Conservation (phyloP, 2,797 vertebrate genomes). For the Agapornis canus region DNA sequence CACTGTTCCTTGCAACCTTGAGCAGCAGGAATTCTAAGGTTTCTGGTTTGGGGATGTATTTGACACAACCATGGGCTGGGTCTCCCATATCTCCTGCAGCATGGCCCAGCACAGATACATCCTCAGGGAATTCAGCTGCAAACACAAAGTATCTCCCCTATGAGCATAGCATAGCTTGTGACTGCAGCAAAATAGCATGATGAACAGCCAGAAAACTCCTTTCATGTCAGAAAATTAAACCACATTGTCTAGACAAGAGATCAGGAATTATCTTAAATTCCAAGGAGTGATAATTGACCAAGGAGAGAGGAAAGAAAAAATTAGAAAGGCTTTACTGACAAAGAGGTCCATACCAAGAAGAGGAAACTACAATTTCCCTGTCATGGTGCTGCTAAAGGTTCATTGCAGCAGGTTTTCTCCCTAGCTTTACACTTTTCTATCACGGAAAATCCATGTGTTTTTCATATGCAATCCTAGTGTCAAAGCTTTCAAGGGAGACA, state of each 20-base stretch:
- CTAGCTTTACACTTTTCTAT: not conserved
- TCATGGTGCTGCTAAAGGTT: not conserved
- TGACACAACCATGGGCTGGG: fast-evolving
- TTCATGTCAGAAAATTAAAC: conserved; percentile 6
- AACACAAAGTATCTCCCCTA: not conserved
- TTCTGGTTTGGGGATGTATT: not conserved
- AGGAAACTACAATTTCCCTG: not conserved
- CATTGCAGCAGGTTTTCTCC: not conserved
- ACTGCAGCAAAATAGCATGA: not conserved
- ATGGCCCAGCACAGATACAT: not conserved
- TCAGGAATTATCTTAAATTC: conserved; percentile 21
- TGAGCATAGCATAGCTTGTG: not conserved
- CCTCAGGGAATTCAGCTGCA: not conserved
- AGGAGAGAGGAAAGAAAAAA: not conserved
- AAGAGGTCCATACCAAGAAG: not conserved
- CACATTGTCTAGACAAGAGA: conserved; percentile 33
- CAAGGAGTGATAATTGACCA: not conserved
- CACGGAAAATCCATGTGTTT: not conserved
- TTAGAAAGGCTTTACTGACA: not conserved
- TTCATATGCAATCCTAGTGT: not conserved
- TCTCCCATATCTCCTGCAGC: not conserved
- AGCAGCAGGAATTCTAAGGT: not conserved
- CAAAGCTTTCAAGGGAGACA: not conserved
- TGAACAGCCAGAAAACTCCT: not conserved
- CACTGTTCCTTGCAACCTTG: fast-evolving